phyloP scores from a whole-genome alignment of 2,113 vertebrate genomes.

The Plestiodon gilberti region DNA sequence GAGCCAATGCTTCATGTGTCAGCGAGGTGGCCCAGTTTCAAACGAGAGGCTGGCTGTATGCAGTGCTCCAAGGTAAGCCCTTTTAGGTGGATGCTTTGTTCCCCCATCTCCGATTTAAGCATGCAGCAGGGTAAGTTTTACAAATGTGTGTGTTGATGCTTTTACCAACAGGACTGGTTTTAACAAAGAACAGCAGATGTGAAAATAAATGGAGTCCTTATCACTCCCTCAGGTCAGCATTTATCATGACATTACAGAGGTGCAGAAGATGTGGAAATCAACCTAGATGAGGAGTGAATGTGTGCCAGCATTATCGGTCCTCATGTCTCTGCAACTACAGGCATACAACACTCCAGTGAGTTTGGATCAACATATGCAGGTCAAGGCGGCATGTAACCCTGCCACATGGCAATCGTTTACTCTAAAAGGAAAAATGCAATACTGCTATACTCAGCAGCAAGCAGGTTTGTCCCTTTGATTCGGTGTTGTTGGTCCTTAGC shows the following conservation, averaged over 20 bases:
- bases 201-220: too few relatives aligned
- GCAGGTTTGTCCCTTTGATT: background rate
- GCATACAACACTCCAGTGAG: background rate
- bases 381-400: background rate
- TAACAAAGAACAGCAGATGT: too few relatives aligned
- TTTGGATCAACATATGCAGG: background rate
- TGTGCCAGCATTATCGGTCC: background rate
- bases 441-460: background rate
- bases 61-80: background rate
- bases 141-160: too few relatives aligned
- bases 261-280: background rate
- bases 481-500: too few relatives aligned
- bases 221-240: background rate
- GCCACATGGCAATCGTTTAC: background rate
- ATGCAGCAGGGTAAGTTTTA: too few relatives aligned
- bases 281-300: background rate
- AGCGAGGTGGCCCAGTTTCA: background rate
- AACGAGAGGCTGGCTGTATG: background rate
- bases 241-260: background rate
- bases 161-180: too few relatives aligned
- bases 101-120: too few relatives aligned
- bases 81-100: background rate
- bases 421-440: background rate
- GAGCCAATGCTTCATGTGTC: background rate
- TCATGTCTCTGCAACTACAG: background rate